Conservation (phyloP, 2,797 vertebrate genomes). For the Malacoraja senta region DNA sequence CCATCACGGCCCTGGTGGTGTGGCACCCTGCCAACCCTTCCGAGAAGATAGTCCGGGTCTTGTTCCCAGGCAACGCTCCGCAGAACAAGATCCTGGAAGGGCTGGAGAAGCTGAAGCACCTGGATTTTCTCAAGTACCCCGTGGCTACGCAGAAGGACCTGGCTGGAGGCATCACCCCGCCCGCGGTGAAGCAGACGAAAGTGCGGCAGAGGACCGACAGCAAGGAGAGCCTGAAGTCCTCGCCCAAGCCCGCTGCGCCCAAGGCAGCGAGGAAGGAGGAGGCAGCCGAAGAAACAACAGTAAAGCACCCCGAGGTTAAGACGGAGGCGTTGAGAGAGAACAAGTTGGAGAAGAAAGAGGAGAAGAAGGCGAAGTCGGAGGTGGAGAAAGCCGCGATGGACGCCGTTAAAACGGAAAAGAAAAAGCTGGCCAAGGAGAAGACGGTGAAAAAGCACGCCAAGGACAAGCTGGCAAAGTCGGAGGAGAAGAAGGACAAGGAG, state of each 20-base stretch:
- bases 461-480: slow-evolving; percentile 79
- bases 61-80: slow-evolving; percentile 96
- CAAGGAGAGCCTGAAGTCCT: slow-evolving; percentile 92
- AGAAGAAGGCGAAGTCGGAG: slow-evolving; percentile 74
- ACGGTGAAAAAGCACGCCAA: slow-evolving; percentile 78
- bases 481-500: slow-evolving; percentile 96
- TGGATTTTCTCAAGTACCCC: slow-evolving; percentile 89
- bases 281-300: slow-evolving; percentile 65
- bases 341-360: slow-evolving; percentile 72
- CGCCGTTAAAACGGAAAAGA: slow-evolving; percentile 77
- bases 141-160: slow-evolving; percentile 92
- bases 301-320: slow-evolving; percentile 64
- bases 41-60: slow-evolving; percentile 91
- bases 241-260: slow-evolving; percentile 66
- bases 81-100: slow-evolving; percentile 99
- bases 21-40: slow-evolving; percentile 91
- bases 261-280: slow-evolving; percentile 77
- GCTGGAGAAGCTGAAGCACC: slow-evolving; percentile 88
- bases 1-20: slow-evolving; percentile 91
- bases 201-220: slow-evolving; percentile 90
- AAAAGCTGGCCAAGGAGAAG: slow-evolving; percentile 81
- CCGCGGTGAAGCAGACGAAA: slow-evolving; percentile 84
- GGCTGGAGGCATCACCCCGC: slow-evolving; percentile 69
- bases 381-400: slow-evolving; percentile 67
- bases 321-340: slow-evolving; percentile 72